These are phyloP conservation scores for Caenorhabditis sp. DNA, from an alignment of 2,888 invertebrate genomes.

Conservation along the genomic window DNA sequence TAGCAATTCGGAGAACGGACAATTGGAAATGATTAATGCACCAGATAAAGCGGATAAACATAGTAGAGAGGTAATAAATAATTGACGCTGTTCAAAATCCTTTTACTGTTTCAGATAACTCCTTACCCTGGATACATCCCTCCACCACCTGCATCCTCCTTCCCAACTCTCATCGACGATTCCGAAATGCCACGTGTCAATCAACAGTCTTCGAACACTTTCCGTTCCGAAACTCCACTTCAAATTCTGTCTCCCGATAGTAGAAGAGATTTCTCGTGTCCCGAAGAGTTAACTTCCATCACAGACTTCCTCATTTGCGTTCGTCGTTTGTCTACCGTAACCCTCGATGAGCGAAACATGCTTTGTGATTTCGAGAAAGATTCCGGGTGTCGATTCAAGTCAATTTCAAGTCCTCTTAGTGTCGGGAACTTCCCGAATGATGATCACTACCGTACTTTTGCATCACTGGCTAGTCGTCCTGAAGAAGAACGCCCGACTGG, in stretches of 20 bases:
- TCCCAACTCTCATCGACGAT: conserved; percentile 60
- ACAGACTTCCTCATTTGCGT: conserved; percentile 67
- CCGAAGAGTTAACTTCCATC: conserved; percentile 50
- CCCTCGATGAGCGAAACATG: conserved; percentile 63
- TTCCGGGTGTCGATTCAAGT: conserved; percentile 67
- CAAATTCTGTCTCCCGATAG: conserved; percentile 30
- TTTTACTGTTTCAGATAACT: conserved; percentile 44
- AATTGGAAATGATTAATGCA: conserved; percentile 60
- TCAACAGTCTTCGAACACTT: conserved; percentile 63
- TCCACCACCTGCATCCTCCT: conserved; percentile 65
- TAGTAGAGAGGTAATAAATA: neutral
- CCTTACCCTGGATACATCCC: conserved; percentile 76
- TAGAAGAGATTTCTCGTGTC: conserved; percentile 51
- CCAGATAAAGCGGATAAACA: conserved; percentile 1
- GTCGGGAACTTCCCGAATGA: conserved; percentile 63
- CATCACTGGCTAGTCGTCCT: conserved; percentile 57
- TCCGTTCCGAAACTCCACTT: conserved; percentile 55
- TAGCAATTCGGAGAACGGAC: conserved; percentile 18
- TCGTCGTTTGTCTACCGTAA: conserved; percentile 60
- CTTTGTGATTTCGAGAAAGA: conserved; percentile 67
- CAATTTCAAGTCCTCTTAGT: conserved; percentile 62
- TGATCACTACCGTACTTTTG: conserved; percentile 64
- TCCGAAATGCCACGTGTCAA: conserved; percentile 29
- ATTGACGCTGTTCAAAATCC: neutral
- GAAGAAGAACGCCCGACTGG: conserved; percentile 66